phyloP scores from a whole-genome alignment of 2,113 vertebrate species.

The Boulengerochromis microlepis region DNA sequence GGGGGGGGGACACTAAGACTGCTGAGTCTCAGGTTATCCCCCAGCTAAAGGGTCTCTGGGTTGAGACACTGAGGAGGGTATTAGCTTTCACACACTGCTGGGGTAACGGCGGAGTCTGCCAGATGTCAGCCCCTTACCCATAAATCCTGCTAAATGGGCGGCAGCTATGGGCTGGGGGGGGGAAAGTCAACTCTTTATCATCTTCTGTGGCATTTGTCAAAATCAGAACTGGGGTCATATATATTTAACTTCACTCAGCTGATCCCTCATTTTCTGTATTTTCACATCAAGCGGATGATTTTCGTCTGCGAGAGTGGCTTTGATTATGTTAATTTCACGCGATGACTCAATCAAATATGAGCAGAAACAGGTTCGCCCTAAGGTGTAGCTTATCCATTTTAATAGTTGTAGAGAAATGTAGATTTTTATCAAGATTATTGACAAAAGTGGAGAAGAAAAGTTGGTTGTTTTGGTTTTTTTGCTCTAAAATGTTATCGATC shows the following conservation, averaged over 20 bases:
- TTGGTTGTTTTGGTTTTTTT: neutral
- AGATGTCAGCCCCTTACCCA: constrained; percentile 65
- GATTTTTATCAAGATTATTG: neutral
- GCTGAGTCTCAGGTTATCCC: constrained; percentile 62
- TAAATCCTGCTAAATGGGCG: constrained; percentile 71
- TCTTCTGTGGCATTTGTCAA: constrained; percentile 23
- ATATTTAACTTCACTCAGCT: constrained; percentile 22
- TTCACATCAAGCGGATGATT: constrained; percentile 6
- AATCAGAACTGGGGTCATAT: neutral
- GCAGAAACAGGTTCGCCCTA: neutral
- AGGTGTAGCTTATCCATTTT: neutral
- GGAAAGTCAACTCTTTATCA: constrained; percentile 44
- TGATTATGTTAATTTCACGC: constrained; percentile 37
- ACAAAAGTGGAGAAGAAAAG: neutral
- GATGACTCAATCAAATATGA: constrained; percentile 32
- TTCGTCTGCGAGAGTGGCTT: constrained; percentile 12
- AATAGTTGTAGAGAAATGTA: neutral
- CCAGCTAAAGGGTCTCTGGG: constrained; percentile 60
- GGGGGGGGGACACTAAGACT: neutral
- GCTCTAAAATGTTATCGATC: neutral
- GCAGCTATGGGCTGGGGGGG: constrained; percentile 23
- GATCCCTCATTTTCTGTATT: constrained; percentile 1
- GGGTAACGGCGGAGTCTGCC: constrained; percentile 65
- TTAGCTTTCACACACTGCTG: constrained; percentile 70
- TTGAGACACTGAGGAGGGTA: constrained; percentile 69